Base-by-base conservation (phyloP, 2,797 vertebrate genomes). In the Malurus leucopterus region DNA sequence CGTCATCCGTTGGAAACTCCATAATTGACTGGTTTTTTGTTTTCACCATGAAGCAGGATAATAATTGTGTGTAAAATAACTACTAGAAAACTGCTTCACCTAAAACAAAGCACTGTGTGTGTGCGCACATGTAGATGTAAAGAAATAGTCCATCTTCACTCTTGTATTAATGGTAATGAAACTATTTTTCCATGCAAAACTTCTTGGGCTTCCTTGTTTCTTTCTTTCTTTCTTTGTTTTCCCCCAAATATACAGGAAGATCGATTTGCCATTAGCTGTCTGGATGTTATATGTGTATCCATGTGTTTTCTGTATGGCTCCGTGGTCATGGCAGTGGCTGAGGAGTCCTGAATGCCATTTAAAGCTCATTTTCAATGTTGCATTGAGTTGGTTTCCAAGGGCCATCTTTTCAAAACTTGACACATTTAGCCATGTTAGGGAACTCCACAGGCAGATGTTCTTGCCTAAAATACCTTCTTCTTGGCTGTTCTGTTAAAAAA, bases 401-500 rank as follows among this genome's bases (percentile, higher is more conserved):
- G 6, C 49, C 43, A n/a, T 70, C 86, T 54, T 88, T 73, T 86
- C 51, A 58, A 76, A 86, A 55, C 51, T 34, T 80, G 90, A 51
- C n/a, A 27, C 0, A 0, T 83, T 80, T 40, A 63, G 49, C 79
- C 44, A 6, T 55, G 34, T 40, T 89, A 67, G 90, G 79, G 79
- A 90, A 64, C 44, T 90, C 54, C 82, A 70, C 41, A 83, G 73
- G 67, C 83, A 86, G 72, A 91, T 84, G 68, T 79, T 92, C 44
- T 83, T 85, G 69, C 79, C 84, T 91, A 61, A 87, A 90, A 80
- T 67, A 93, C 82, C 83, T 46, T 57, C 86, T 91, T 78, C 36
- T 87, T 90, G 88, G 84, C 84, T 90, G 58, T 71, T 46, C 51
- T 69, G 17, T 68, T 71, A 36, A 92, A 93, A 91, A 92, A 90